Evolutionary conservation across 2,113 vertebrate species (phyloP), one percentile per base, ranked within the genome.

Genomic region (Trogon surrucura): DNA sequence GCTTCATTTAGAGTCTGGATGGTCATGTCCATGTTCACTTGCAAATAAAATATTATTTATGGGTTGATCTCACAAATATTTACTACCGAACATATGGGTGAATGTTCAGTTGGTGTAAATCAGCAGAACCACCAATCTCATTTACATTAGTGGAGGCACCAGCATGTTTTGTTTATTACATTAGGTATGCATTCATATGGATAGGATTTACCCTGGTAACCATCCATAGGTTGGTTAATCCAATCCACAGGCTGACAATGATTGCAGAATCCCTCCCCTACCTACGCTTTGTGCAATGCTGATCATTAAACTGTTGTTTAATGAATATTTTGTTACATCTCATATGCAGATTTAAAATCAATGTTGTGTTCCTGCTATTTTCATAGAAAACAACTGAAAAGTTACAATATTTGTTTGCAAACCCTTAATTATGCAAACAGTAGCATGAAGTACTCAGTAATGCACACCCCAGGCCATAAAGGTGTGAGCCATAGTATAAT

Each of bases 31-130:
- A 57, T 38, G 92, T 89, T 94, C 77, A 61, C 72, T 96, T 93
- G 90, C 95, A 96, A 96, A 93, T 93, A 97, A 94, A 96, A 84
- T 88, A 77, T 92, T 96, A 96, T 96, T 97, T 96, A 96, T 93
- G 85, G 82, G 88, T 50, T 84, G 74, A 94, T 88, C 87, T 89
- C 9, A 7, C 93, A 96, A 96, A 96, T 95, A 93, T 96, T 96
- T 95, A 96, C 89, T 93, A 90, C 90, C 48, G 92, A 96, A 93
- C 95, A 94, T 96, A 97, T 95, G 96, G 92, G 34, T 61, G 80
- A 87, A 90, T 84, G 56, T 88, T 95, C 88, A 92, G 85, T 83
- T 96, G 83, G 90, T 90, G 88, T 97, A 96, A 96, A 97, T 96
- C 95, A 94, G 80, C 90, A 95, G 80, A 96, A 83, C 85, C 56